These are phyloP conservation scores for Picus viridis DNA, from an alignment of 2,797 vertebrate genomes.

Conservation along the genomic window DNA sequence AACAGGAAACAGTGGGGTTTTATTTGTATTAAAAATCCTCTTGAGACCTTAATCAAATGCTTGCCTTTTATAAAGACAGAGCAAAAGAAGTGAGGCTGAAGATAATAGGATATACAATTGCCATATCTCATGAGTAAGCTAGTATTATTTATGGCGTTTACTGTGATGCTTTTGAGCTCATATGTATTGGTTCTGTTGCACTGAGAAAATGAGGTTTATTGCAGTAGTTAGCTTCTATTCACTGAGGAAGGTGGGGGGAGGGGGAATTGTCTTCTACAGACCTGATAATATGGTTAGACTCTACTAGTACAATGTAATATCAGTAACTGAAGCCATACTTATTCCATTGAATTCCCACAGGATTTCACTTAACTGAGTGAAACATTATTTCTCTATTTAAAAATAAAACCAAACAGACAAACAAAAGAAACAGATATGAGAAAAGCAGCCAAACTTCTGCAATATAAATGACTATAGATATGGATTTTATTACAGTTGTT, in stretches of 20 bases:
- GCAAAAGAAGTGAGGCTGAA: neutral
- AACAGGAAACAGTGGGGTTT: neutral
- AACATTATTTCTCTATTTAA: neutral
- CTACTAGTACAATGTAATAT: neutral
- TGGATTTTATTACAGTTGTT: constrained; percentile 40
- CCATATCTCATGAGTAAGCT: neutral
- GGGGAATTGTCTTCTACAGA: neutral
- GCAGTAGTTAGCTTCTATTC: constrained; percentile 27
- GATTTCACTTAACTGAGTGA: neutral
- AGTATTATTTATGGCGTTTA: constrained; percentile 18
- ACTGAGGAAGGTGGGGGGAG: neutral
- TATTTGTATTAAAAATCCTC: neutral
- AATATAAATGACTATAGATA: constrained; percentile 42
- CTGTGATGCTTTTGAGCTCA: constrained; percentile 33
- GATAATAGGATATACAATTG: neutral
- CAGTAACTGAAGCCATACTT: constrained; percentile 11
- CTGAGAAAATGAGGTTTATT: constrained; percentile 61
- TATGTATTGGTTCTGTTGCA: neutral
- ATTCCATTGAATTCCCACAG: constrained; percentile 31
- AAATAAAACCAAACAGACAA: neutral
- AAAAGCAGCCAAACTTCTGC: neutral
- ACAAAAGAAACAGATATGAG: neutral
- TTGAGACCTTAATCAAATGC: neutral
- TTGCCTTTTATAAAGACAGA: neutral
- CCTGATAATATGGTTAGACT: constrained; percentile 14